A percentile compares a stretch with the other conserved stretches of the same genome.
Evolutionary conservation across 2,888 invertebrate genomes (phyloP).

Genomic region (Tachina fera): DNA sequence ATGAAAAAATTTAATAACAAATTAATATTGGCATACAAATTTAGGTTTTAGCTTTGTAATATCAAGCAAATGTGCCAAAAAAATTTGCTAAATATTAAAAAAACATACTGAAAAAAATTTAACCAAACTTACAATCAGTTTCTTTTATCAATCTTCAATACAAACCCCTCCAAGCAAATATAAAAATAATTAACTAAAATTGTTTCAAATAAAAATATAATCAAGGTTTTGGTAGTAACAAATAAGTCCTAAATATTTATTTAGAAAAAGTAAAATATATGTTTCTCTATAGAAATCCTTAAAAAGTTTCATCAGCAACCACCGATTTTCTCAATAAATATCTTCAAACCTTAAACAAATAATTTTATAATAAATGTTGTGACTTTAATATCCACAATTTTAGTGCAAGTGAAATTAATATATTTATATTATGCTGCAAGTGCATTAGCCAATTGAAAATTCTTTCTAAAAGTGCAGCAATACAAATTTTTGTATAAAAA

Average conservation of each 20-base stretch:
- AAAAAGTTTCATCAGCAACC: slow-evolving; percentile 68
- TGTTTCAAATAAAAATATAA: slow-evolving; percentile 24
- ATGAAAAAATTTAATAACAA: background rate
- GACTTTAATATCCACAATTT: slow-evolving; percentile 8
- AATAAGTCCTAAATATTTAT: background rate
- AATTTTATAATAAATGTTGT: slow-evolving; percentile 31
- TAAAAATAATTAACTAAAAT: background rate
- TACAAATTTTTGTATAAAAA: background rate
- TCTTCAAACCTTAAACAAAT: slow-evolving; percentile 11
- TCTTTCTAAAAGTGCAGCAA: background rate
- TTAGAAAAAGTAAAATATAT: background rate
- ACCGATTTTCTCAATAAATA: slow-evolving; percentile 68
- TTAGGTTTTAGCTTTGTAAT: background rate
- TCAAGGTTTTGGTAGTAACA: slow-evolving; percentile 7
- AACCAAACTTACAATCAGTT: slow-evolving; percentile 21
- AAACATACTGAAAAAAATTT: slow-evolving; percentile 7
- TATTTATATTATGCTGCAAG: background rate
- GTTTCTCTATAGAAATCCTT: slow-evolving; percentile 40
- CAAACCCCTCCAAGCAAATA: slow-evolving; percentile 31
- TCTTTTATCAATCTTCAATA: slow-evolving; percentile 3
- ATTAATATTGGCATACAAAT: slow-evolving; percentile 14
- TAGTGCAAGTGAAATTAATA: slow-evolving; percentile 10
- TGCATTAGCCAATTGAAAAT: background rate
- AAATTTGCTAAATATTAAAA: background rate
- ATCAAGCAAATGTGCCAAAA: slow-evolving; percentile 48